Conservation (phyloP, 2,888 invertebrate genomes). For the Limnephilus auricula region DNA sequence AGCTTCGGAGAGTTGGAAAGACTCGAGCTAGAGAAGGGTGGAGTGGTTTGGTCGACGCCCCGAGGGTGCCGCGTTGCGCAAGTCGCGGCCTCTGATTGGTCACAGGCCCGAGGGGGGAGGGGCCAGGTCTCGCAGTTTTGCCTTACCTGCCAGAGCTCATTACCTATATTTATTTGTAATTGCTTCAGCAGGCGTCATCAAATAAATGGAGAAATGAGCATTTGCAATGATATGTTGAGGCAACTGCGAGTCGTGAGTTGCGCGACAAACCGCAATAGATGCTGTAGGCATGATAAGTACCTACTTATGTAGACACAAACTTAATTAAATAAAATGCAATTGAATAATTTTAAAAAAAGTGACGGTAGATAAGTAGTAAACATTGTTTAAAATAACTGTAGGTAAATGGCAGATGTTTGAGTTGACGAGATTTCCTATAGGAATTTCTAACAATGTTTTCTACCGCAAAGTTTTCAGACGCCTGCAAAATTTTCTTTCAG, state of each 20-base stretch:
- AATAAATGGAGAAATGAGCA: background rate
- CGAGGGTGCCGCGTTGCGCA: background rate
- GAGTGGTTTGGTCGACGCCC: background rate
- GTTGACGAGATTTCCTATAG: too few species aligned
- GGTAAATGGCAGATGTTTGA: too few species aligned
- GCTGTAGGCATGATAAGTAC: background rate
- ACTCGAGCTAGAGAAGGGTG: background rate
- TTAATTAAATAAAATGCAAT: too few species aligned
- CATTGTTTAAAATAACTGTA: background rate
- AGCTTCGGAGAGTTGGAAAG: background rate
- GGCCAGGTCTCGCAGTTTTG: background rate
- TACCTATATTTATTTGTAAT: conserved; percentile 36
- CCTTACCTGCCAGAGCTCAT: conserved; percentile 28
- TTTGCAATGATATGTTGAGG: background rate
- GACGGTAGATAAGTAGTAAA: background rate
- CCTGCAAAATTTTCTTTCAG: background rate
- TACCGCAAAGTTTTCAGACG: background rate
- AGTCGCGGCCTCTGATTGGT: conserved; percentile 3
- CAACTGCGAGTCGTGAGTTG: background rate
- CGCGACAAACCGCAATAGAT: background rate
- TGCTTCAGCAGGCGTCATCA: conserved; percentile 27
- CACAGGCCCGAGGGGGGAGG: background rate
- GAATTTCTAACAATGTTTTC: background rate
- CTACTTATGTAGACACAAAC: too few species aligned
- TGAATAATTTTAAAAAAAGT: too few species aligned